Evolutionary conservation across 2,888 invertebrate genomes (phyloP), one percentile per base, ranked within the genome.

Genomic region (Clivina fossor): DNA sequence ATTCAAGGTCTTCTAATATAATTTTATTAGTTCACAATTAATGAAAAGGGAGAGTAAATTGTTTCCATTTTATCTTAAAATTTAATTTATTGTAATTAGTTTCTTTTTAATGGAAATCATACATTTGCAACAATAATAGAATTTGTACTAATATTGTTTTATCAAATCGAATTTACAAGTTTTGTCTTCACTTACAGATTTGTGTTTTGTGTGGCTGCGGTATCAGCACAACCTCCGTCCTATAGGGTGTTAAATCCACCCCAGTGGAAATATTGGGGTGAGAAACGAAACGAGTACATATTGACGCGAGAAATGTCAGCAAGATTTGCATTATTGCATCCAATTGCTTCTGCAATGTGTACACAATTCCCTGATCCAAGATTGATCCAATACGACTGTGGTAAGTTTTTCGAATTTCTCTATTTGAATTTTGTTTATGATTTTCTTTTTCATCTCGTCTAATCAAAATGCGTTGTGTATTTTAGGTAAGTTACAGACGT

Each of bases 331-430:
- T 74, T 85, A 61, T 75, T 94, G 55, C 94, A 94, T 81, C 87
- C 85, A 26, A 83, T 94, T 57, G 83, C 85, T 22, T 84, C 87
- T 50, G 85, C 87, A 1, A 90, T 88, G 84, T 81, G 83, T 59
- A 93, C 95, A 2, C 92, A 93, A 73, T 98, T 99, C 76, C 99
- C 99, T 13, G 98, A 99, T 77, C 88, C 94, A n/a, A 80, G 95
- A 51, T 83, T 99, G 49, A 96, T 99, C 70, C 97, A 99, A 74
- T 99, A 97, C 74, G 99, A 99, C 77, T 99, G 98, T 76, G 99
- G 96, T 76, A 71, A 71, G 79, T 70, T 13, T 28, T 55, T n/a
- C n/a, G n/a, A n/a, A n/a, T n/a, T n/a, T n/a, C n/a, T n/a, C n/a
- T n/a, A n/a, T n/a, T n/a, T n/a, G n/a, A n/a, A n/a, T n/a, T n/a